phyloP scores from a whole-genome alignment of 2,113 vertebrate genomes.

The Emydocephalus ijimae region DNA sequence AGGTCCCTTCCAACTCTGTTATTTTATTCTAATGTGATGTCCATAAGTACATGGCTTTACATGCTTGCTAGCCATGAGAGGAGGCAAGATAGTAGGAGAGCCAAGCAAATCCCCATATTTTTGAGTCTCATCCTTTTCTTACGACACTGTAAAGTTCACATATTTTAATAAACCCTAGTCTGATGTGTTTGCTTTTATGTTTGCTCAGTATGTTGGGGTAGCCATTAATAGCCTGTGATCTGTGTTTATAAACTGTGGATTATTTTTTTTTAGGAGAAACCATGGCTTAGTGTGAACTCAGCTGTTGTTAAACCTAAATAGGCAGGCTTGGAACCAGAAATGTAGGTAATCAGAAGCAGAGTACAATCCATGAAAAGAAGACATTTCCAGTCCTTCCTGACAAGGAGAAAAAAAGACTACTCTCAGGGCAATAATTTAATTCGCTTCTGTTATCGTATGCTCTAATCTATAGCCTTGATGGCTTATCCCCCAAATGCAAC shows the following conservation, averaged over 20 bases:
- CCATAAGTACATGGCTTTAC: background rate
- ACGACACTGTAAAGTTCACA: background rate
- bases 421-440: background rate
- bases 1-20: too few relatives aligned
- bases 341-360: background rate
- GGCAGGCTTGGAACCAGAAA: background rate
- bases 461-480: background rate
- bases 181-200: background rate
- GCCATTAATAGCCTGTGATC: background rate
- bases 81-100: background rate
- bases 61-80: background rate
- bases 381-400: background rate
- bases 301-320: background rate
- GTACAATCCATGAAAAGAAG: background rate
- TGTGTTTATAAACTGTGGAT: background rate
- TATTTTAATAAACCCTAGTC: background rate
- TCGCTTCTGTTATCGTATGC: background rate
- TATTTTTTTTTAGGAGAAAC: background rate
- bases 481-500: background rate
- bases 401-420: background rate
- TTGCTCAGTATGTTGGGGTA: background rate
- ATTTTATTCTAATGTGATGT: too few relatives aligned
- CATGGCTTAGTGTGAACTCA: background rate
- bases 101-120: background rate
- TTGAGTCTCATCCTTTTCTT: background rate